Conservation (phyloP, 2,113 vertebrate species). For the Laticauda laticaudata region DNA sequence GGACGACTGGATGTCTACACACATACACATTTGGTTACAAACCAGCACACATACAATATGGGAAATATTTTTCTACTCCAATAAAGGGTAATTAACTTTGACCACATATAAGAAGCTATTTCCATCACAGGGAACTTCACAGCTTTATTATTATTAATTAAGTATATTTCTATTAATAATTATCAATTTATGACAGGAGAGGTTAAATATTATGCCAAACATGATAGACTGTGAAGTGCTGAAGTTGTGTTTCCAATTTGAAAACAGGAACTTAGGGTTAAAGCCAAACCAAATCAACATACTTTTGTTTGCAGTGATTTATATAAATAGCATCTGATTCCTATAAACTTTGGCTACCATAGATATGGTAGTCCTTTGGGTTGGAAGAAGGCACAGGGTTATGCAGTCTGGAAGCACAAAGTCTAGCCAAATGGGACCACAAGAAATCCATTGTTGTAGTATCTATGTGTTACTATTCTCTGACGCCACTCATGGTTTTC, state of each 20-base stretch:
- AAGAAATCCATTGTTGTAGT: background rate
- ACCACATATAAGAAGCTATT: background rate
- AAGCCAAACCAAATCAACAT: background rate
- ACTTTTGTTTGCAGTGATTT: background rate
- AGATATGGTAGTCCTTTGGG: background rate
- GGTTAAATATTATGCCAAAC: background rate
- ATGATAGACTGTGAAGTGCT: background rate
- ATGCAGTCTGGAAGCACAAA: background rate
- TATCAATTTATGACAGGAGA: background rate
- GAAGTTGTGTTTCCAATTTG: background rate
- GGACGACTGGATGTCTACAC: background rate
- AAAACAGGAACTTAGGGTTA: background rate
- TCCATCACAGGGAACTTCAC: constrained; percentile 5
- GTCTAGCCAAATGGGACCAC: background rate
- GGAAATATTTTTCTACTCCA: background rate
- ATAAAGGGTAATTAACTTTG: background rate
- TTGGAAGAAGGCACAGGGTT: background rate
- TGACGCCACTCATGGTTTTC: background rate
- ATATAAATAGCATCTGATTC: background rate
- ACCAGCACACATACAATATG: background rate
- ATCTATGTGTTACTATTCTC: background rate
- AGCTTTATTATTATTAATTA: background rate
- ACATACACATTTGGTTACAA: background rate
- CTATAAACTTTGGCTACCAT: background rate
- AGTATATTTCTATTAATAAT: background rate